phyloP scores from a whole-genome alignment of 1,140 invertebrate genomes.

The Dendrolimus punctatus region DNA sequence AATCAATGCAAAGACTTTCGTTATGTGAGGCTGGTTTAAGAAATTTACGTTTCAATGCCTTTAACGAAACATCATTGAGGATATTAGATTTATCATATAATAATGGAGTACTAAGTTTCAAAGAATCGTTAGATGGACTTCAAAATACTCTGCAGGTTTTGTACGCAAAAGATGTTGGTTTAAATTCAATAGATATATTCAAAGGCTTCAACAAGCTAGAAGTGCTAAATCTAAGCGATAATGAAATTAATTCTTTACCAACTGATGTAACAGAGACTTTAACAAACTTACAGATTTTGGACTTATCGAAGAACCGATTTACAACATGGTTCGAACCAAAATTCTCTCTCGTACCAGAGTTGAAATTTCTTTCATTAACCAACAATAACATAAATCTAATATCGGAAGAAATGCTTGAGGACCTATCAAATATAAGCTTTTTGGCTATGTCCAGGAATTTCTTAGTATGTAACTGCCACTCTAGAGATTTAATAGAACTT shows the following conservation, averaged over 20 bases:
- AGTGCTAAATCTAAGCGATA: constrained; percentile 54
- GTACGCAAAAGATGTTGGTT: constrained; percentile 54
- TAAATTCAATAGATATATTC: constrained; percentile 50
- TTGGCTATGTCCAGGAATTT: constrained; percentile 67
- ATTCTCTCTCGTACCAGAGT: constrained; percentile 41
- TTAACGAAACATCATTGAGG: constrained; percentile 53
- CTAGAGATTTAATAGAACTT: constrained; percentile 62
- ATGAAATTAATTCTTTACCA: constrained; percentile 57
- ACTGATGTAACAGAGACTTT: constrained; percentile 28
- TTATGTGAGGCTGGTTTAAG: constrained; percentile 65
- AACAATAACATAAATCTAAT: constrained; percentile 73
- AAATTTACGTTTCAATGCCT: constrained; percentile 38
- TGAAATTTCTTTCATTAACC: constrained; percentile 58
- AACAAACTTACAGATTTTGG: constrained; percentile 59
- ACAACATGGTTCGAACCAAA: constrained; percentile 60
- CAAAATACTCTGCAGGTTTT: constrained; percentile 58
- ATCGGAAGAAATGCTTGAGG: constrained; percentile 61
- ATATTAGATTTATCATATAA: constrained; percentile 72
- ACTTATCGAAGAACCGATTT: constrained; percentile 69
- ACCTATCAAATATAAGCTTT: constrained; percentile 47
- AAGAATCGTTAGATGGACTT: constrained; percentile 39
- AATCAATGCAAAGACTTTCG: constrained; percentile 61
- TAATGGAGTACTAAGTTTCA: constrained; percentile 21
- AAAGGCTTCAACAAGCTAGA: constrained; percentile 48
- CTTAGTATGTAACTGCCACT: constrained; percentile 70